Evolutionary conservation across 2,888 invertebrate genomes (phyloP).

Genomic region (Mantis religiosa): DNA sequence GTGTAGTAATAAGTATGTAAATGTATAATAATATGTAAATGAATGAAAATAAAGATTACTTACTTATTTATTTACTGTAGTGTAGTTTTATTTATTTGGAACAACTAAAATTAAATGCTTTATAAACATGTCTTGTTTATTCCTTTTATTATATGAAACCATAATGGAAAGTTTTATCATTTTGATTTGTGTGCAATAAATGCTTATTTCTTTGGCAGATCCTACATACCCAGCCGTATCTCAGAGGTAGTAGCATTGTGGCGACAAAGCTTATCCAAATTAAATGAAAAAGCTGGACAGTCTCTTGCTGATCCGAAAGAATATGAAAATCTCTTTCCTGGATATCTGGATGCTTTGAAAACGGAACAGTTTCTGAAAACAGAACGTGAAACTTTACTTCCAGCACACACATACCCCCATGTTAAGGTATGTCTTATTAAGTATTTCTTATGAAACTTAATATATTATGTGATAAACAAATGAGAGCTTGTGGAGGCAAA

Average conservation of each 20-base stretch:
- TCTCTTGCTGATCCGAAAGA: conserved; percentile 92
- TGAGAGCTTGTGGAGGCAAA: neutral
- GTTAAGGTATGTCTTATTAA: conserved; percentile 42
- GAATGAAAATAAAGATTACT: too few relatives aligned
- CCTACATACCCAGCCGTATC: conserved; percentile 91
- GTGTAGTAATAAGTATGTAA: too few relatives aligned
- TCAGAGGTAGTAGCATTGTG: conserved; percentile 82
- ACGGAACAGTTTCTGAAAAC: conserved; percentile 62
- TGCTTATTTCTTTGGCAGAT: conserved; percentile 50
- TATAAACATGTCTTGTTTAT: too few relatives aligned
- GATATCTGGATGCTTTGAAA: conserved; percentile 64
- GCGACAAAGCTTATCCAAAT: conserved; percentile 73
- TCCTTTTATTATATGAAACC: neutral
- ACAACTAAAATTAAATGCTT: too few relatives aligned
- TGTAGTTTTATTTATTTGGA: neutral
- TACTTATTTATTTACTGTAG: neutral
- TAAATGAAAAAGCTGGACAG: conserved; percentile 88
- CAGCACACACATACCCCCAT: conserved; percentile 56
- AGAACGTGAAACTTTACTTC: conserved; percentile 47
- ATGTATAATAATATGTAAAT: too few relatives aligned
- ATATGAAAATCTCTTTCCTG: conserved; percentile 96
- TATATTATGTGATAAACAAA: neutral
- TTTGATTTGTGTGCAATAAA: neutral
- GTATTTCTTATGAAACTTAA: neutral
- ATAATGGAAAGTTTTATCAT: neutral